Evolutionary conservation across 1,140 invertebrate genomes (phyloP).

Genomic region (Brachionus paranguensis): DNA sequence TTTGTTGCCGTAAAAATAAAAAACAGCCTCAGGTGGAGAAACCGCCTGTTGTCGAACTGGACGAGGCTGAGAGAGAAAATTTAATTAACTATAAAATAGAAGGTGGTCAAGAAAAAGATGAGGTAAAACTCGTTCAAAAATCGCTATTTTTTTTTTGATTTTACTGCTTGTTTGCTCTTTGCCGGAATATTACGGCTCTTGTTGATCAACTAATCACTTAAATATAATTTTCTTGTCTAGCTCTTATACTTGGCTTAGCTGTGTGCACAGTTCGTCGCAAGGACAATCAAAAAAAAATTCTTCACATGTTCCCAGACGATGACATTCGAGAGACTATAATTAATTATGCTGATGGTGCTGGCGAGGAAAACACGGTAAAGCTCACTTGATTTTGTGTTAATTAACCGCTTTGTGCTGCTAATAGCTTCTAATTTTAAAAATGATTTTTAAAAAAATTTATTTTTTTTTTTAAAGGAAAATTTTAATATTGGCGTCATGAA

Average conservation of each 20-base stretch:
- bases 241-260: constrained; percentile 39
- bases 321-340: constrained; percentile 39
- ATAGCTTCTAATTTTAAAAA: background rate
- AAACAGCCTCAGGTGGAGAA: background rate
- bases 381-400: background rate
- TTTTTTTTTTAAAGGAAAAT: constrained; percentile 26
- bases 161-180: background rate
- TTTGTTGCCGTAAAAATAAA: background rate
- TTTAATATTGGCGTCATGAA: constrained; percentile 40
- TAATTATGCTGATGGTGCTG: constrained; percentile 38
- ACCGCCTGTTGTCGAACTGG: background rate
- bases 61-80: constrained; percentile 18
- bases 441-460: background rate
- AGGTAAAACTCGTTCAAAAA: background rate
- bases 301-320: constrained; percentile 39
- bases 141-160: background rate
- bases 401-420: background rate
- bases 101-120: constrained; percentile 28
- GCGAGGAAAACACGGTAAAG: constrained; percentile 39
- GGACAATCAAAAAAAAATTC: constrained; percentile 40
- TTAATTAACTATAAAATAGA: constrained; percentile 27
- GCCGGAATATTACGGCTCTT: background rate
- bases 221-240: constrained; percentile 23
- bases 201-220: constrained; percentile 3
- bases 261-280: constrained; percentile 32